Evolutionary conservation across 2,888 invertebrate species (phyloP), one percentile per base, ranked within the genome.

Genomic region (Lasioglossum lativentre): DNA sequence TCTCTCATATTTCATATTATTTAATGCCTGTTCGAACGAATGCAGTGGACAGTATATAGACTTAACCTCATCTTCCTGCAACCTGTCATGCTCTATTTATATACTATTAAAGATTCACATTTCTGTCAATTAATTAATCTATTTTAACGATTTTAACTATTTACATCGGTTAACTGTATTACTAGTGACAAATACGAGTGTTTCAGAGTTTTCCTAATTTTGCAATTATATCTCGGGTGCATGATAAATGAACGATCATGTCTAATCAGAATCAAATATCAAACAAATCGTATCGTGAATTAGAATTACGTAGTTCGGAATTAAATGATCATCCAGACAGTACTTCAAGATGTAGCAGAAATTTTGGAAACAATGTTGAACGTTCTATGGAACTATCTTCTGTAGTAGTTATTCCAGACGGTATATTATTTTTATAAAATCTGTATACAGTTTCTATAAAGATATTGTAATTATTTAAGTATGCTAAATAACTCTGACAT

Each of bases 371-470:
- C 80, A 89, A 80, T 38, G 71, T 92, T 27, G 94, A 94, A 82
- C 88, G 92, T 52, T 93, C 94, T 6, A 97, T 98, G 90, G 97
- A 98, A 96, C 97, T 98, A 96, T 97, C 97, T 83, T 97, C 97
- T 5, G 97, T 97, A 45, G 97, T 97, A 10, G 97, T 97, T 45
- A 97, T 98, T 42, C 97, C 97, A 87, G 97, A 98, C 95, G 98
- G 98, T 97, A 96, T 93, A 90, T 88, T 63, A 74, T 75, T 90
- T 80, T 81, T 87, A 40, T 27, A 6, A 30, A 56, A 75, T 27
- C 34, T 66, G 10, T 42, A 70, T 45, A 78, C 38, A 38, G 52
- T 95, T 95, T 76, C 95, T 97, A 78, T 77, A 56, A 71, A 63
- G 47, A 63, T 75, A 63, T 76, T 47, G 27, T 45, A 47, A 59